phyloP scores from a whole-genome alignment of 2,888 invertebrate species.

The Rosalia funebris region DNA sequence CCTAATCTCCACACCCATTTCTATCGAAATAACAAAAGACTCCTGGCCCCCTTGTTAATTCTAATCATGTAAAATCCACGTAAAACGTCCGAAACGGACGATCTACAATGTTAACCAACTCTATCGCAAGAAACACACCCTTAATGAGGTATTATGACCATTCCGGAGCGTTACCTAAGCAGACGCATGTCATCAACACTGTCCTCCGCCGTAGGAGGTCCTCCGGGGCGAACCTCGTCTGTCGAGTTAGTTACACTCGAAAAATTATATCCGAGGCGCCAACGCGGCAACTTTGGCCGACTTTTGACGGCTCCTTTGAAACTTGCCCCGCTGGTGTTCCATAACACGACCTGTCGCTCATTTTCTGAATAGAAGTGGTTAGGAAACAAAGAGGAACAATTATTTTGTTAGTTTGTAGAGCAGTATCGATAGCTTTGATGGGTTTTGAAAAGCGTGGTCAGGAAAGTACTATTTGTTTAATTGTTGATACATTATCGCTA shows the following conservation, averaged over 20 bases:
- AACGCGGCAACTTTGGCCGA: constrained; percentile 23
- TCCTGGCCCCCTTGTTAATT: not conserved
- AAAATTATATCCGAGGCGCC: constrained; percentile 24
- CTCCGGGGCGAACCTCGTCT: constrained; percentile 1
- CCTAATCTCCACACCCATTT: constrained; percentile 1
- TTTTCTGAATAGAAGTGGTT: too few relatives aligned
- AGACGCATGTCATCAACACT: constrained; percentile 25
- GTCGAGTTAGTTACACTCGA: constrained; percentile 19
- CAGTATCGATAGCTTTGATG: too few relatives aligned
- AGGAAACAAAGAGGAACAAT: too few relatives aligned
- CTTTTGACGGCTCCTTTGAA: constrained; percentile 16
- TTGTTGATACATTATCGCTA: too few relatives aligned
- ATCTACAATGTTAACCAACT: not conserved
- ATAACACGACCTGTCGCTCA: not conserved
- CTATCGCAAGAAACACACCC: constrained; percentile 4
- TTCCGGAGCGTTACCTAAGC: constrained; percentile 9
- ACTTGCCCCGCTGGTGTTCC: not conserved
- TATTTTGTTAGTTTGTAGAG: too few relatives aligned
- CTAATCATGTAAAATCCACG: not conserved
- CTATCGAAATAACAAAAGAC: not conserved
- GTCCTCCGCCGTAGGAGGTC: constrained; percentile 24
- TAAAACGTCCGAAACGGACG: constrained; percentile 3
- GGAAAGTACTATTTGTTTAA: too few relatives aligned
- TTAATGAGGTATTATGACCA: constrained; percentile 14
- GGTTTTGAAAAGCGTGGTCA: too few relatives aligned